Evolutionary conservation across 2,113 vertebrate genomes (phyloP), one percentile per base, ranked within the genome.

Genomic region (Fregetta grallaria): DNA sequence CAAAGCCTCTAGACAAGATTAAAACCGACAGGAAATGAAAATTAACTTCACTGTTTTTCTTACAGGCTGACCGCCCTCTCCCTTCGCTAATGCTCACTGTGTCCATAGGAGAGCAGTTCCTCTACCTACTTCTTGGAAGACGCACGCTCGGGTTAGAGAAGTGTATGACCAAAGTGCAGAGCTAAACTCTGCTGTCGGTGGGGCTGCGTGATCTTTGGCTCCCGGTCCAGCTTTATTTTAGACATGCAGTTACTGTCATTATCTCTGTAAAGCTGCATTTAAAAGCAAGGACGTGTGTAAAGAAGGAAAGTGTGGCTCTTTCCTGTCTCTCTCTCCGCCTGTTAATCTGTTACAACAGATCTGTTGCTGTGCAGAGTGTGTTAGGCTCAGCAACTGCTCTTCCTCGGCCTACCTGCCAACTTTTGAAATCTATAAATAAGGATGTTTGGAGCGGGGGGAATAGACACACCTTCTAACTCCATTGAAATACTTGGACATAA

Each of bases 321-420:
- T 83, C 78, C 86, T 90, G 25, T 94, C 84, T 96, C 58, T 94
- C 67, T 87, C 56, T 38, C 29, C 95, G 89, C 90, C 63, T 94
- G 78, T 91, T 97, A 93, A 97, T 96, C 78, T 95, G 70, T 94
- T 96, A 82, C 55, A 94, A 79, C 92, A 96, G 96, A 90, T 96
- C 91, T 85, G 93, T 92, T 92, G 80, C 94, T 94, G 86, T 94
- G 83, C 75, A 22, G 72, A 71, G 88, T 47, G 63, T 90, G 75
- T 92, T 73, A 95, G 89, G 78, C 94, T 92, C 86, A 82, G 92
- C 93, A 96, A 94, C 90, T 96, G 86, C 83, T 96, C 88, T 95
- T 97, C 91, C 90, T 96, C 2, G 3, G 44, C 22, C 2, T 84
- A 96, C 92, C 95, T 97, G 92, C 92, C 96, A 95, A 56, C 82